phyloP scores from a whole-genome alignment of 2,113 vertebrate genomes.

The Nansenia antarctica region DNA sequence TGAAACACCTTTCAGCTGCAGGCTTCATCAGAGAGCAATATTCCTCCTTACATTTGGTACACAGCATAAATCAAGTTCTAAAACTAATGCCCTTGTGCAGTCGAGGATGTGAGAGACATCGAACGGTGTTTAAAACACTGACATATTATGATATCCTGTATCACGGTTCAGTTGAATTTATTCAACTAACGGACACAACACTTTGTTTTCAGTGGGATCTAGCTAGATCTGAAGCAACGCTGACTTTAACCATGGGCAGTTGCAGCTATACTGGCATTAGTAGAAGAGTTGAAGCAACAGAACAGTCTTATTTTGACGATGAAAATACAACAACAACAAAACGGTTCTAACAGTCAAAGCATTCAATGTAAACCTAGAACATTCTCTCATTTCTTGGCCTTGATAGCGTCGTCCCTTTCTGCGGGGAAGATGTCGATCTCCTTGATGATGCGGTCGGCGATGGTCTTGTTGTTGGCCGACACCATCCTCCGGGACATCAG shows the following conservation, averaged over 20 bases:
- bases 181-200: neutral
- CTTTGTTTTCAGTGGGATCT: neutral
- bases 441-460: constrained; percentile 84
- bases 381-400: constrained; percentile 25
- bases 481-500: constrained; percentile 91
- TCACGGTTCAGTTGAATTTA: no score
- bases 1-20: no score
- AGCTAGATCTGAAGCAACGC: neutral
- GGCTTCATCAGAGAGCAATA: no score
- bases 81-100: neutral
- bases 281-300: neutral
- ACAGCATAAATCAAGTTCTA: neutral
- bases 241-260: neutral
- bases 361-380: no score
- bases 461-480: constrained; percentile 75
- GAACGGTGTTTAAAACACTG: neutral
- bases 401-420: constrained; percentile 77
- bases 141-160: no score
- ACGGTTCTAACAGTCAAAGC: no score
- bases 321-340: neutral
- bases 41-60: neutral
- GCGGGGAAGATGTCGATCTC: constrained; percentile 82
- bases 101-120: neutral
- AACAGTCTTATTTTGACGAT: neutral
- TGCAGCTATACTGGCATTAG: neutral